Conservation (phyloP, 1,140 invertebrate species). For the Venturia canescens region DNA sequence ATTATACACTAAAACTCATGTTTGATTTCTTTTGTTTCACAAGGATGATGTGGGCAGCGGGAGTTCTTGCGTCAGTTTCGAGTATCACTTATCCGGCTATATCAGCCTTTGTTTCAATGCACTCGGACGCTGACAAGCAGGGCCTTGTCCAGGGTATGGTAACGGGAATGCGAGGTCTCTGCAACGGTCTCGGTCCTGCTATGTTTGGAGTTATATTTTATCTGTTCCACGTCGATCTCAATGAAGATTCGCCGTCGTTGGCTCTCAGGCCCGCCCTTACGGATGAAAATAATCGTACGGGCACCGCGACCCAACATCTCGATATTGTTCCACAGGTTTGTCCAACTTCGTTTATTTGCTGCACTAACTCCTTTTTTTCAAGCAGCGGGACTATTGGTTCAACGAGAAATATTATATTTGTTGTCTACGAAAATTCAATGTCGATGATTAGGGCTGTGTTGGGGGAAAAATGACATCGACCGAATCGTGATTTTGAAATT, state of each 20-base stretch:
- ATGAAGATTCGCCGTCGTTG: conserved; percentile 79
- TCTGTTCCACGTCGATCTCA: conserved; percentile 98
- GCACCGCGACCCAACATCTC: conserved; percentile 73
- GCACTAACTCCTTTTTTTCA: neutral
- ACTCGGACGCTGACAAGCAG: conserved; percentile 97
- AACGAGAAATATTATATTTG: too few species aligned
- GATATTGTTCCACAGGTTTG: conserved; percentile 77
- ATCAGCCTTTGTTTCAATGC: conserved; percentile 98
- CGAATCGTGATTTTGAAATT: too few species aligned
- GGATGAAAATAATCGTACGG: conserved; percentile 74
- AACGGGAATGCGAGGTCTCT: conserved; percentile 95
- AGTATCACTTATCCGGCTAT: conserved; percentile 99
- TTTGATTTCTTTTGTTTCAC: conserved; percentile 19
- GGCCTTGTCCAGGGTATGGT: conserved; percentile 99
- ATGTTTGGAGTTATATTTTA: conserved; percentile 99
- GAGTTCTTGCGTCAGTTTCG: conserved; percentile 95
- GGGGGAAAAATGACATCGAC: too few species aligned
- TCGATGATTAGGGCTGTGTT: too few species aligned
- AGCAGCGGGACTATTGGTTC: too few species aligned
- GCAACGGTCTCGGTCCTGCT: conserved; percentile 89
- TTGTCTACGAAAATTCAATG: too few species aligned
- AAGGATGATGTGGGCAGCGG: conserved; percentile 99
- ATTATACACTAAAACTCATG: neutral
- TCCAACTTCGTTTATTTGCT: conserved; percentile 29
- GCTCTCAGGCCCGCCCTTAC: conserved; percentile 71